These are phyloP conservation scores for Ectemnius lituratus DNA, from an alignment of 2,888 invertebrate species.

Conservation along the genomic window DNA sequence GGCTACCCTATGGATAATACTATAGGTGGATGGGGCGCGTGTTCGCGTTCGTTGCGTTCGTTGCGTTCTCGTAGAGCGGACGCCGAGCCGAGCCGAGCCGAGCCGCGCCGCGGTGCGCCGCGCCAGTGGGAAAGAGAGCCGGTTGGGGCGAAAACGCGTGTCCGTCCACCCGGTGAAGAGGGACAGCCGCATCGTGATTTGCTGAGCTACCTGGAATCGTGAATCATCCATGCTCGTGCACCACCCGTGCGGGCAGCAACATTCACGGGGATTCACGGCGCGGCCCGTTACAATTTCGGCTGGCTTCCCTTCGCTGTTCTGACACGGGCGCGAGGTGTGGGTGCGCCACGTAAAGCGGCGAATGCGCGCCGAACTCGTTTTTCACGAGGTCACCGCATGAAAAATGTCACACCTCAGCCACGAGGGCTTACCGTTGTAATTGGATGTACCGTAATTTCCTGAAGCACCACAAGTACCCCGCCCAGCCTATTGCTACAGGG, in stretches of 20 bases:
- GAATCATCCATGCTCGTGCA: conserved; percentile 45
- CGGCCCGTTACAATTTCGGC: conserved; percentile 42
- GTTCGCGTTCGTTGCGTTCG: conserved; percentile 65
- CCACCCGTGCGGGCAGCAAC: conserved; percentile 39
- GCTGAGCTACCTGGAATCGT: conserved; percentile 46
- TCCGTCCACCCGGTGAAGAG: conserved; percentile 10
- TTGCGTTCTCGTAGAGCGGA: conserved; percentile 52
- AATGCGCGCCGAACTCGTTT: not conserved
- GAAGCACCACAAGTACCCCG: not conserved
- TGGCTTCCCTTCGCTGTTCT: conserved; percentile 8
- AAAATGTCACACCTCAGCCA: not conserved
- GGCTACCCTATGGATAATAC: conserved; percentile 70
- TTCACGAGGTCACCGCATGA: conserved; percentile 1
- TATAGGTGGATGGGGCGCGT: conserved; percentile 46
- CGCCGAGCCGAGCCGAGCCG: not conserved
- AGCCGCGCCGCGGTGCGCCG: no score
- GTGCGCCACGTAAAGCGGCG: not conserved
- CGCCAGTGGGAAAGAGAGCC: conserved; percentile 1
- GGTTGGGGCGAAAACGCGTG: conserved; percentile 7
- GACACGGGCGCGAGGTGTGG: no score
- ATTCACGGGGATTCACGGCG: conserved; percentile 49
- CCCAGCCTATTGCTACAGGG: not conserved
- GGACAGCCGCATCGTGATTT: conserved; percentile 46
- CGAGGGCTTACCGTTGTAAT: no score
- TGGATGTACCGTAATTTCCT: not conserved